Base-by-base conservation (phyloP, 2,797 vertebrate genomes). In the Coracias cyanogaster region DNA sequence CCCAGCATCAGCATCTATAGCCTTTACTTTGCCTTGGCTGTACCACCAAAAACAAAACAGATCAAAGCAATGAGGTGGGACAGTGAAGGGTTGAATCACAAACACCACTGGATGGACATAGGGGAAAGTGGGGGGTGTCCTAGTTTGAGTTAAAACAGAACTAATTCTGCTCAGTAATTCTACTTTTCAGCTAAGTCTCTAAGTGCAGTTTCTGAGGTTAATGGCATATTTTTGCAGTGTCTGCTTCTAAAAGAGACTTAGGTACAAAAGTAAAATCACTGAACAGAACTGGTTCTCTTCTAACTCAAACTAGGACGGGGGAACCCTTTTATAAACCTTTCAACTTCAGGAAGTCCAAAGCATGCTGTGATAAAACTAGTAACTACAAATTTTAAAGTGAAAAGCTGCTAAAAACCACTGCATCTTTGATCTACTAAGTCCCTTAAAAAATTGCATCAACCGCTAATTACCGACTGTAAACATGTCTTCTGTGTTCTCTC, bases 381-480 rank as follows among this genome's bases (percentile, higher is more conserved):
- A 91, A 82, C 54, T 65, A 57, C 80, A 60, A 45, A 29, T 62
- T 90, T 86, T 73, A 82, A 73, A 74, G 84, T 74, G 87, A 78
- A 96, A 94, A 94, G 31, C 82, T 90, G 82, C 67, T 86, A 86
- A 90, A 90, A 95, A 74, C 37, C 31, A 67, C 45, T 0, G 0
- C 41, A 83, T 90, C 90, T 96, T 95, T 96, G 76, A 94, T 96
- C 67, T 83, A 51, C 33, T 17, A 86, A 93, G 49, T 51, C 31
- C 24, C 79, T 92, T 35, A 15, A 76, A 88, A 86, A 80, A 85
- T 10, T 49, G 70, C 88, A 93, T 70, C 48, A 86, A n/a, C 85
- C 1, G 52, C 93, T 94, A 96, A 95, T 94, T 95, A 89, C 70
- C 49, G 93, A 55, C 66, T 94, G 55, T 94, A 94, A 95, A 94